Conservation (phyloP, 2,113 vertebrate species). For the Aramus guarauna region DNA sequence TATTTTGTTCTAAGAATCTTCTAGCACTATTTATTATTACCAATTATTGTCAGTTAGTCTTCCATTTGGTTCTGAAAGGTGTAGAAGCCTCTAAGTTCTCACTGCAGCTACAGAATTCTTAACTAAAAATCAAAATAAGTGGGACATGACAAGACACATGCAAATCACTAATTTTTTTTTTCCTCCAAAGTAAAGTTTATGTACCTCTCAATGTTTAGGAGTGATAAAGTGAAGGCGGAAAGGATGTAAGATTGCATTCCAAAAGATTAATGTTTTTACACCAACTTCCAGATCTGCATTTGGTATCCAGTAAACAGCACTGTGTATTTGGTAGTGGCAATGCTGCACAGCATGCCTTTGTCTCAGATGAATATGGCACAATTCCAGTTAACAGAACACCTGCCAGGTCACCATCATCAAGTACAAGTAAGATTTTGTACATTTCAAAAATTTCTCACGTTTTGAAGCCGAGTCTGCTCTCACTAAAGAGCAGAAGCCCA, state of each 20-base stretch:
- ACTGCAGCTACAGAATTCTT: not conserved
- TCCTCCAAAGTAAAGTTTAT: not conserved
- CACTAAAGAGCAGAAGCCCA: not conserved
- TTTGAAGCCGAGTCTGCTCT: not conserved
- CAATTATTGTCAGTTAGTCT: not conserved
- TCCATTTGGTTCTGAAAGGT: not conserved
- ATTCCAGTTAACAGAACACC: not conserved
- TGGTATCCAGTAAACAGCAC: not conserved
- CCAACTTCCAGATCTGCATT: not conserved
- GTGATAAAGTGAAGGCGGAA: not conserved
- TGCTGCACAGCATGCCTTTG: not conserved
- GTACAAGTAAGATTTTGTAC: not conserved
- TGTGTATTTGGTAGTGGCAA: not conserved
- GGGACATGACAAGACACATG: not conserved
- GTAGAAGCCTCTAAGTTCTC: not conserved
- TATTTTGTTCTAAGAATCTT: not conserved
- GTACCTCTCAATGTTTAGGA: not conserved
- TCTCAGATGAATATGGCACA: not conserved
- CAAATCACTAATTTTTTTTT: not conserved
- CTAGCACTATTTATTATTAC: not conserved
- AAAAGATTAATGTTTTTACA: not conserved
- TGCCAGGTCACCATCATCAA: not conserved
- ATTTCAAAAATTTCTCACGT: not conserved
- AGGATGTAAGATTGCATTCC: not conserved
- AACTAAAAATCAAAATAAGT: not conserved